Percentiles rank a stretch among this genome's conserved stretches.
phyloP scores from a whole-genome alignment of 2,797 vertebrate species.

The Cyprinodon diabolis region DNA sequence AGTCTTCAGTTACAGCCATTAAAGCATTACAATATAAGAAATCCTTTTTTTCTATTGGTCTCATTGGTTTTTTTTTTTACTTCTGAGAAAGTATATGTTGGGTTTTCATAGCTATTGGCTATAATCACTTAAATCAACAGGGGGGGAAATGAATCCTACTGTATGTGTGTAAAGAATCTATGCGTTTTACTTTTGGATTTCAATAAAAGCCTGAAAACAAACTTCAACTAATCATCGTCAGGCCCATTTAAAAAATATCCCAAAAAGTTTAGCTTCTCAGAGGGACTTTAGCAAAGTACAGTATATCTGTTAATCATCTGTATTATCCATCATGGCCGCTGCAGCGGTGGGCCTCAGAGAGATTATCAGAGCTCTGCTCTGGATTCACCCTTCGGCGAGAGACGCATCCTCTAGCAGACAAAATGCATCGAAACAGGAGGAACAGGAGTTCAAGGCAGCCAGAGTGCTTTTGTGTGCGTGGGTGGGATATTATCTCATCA shows the following conservation, averaged over 20 bases:
- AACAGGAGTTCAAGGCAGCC: conserved; percentile 7
- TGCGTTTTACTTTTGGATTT: neutral
- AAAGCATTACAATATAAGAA: neutral
- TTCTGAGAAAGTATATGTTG: neutral
- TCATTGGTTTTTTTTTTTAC: neutral
- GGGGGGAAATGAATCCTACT: neutral
- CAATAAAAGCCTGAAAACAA: neutral
- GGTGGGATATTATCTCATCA: conserved; percentile 17
- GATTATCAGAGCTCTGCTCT: conserved; percentile 35
- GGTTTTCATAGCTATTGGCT: too few relatives aligned
- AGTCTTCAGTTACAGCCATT: neutral
- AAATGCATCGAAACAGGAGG: conserved; percentile 16
- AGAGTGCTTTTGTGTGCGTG: conserved; percentile 9
- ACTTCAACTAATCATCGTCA: neutral
- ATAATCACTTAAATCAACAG: too few relatives aligned
- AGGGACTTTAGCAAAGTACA: neutral
- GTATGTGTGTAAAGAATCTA: neutral
- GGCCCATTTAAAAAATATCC: neutral
- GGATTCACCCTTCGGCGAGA: conserved; percentile 17
- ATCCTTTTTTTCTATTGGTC: neutral
- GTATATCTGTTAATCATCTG: conserved; percentile 5
- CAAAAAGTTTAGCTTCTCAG: neutral
- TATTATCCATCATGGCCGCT: conserved; percentile 10
- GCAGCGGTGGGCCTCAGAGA: conserved; percentile 18
- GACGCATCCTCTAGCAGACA: conserved; percentile 22